Percentiles rank a stretch among this genome's conserved stretches.
phyloP scores from a whole-genome alignment of 2,797 vertebrate genomes.

The Crax fasciolata region DNA sequence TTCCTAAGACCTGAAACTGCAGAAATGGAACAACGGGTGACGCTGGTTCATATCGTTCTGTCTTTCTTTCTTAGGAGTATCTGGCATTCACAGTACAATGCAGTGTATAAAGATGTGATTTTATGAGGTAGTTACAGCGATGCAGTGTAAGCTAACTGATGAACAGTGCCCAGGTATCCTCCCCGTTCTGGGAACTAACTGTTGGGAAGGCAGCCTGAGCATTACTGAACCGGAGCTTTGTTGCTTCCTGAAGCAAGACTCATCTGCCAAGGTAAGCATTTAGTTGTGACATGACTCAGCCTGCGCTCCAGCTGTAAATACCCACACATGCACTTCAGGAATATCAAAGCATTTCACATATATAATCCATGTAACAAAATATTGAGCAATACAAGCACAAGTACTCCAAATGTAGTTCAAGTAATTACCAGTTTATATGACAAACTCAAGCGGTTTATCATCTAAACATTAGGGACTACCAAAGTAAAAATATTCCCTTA shows the following conservation, averaged over 20 bases:
- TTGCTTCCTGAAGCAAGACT: neutral
- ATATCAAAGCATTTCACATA: neutral
- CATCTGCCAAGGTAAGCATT: neutral
- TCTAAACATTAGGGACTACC: neutral
- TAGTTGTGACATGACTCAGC: neutral
- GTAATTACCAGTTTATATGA: neutral
- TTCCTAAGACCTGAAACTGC: neutral
- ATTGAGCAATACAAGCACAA: neutral
- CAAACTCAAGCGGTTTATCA: neutral
- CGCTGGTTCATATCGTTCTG: neutral
- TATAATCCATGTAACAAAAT: neutral
- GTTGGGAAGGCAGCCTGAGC: neutral
- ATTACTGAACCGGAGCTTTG: neutral
- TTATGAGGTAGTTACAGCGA: neutral
- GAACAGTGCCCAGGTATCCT: neutral
- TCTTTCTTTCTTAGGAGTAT: neutral
- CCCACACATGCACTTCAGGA: neutral
- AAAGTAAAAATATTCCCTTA: constrained; percentile 4
- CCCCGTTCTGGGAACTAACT: neutral
- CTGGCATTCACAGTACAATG: neutral
- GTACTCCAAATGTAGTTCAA: neutral
- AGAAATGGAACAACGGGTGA: neutral
- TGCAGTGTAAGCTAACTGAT: neutral
- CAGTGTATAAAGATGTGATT: neutral
- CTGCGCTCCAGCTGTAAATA: neutral